phyloP scores from a whole-genome alignment of 1,140 invertebrate genomes.

The Pantala flavescens region DNA sequence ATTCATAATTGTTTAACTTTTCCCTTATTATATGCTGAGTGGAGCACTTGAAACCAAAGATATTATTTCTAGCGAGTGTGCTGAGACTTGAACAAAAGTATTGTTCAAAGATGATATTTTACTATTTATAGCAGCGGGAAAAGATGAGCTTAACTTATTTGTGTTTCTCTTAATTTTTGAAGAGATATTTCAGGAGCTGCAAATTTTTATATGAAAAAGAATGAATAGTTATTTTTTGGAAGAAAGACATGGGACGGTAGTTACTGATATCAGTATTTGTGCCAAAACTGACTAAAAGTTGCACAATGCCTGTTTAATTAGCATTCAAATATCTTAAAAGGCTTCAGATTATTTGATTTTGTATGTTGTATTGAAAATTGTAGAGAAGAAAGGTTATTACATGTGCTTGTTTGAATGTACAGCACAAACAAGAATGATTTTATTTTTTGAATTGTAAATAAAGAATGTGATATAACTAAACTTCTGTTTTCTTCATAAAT shows the following conservation, averaged over 20 bases:
- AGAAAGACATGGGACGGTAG: not conserved
- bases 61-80: not conserved
- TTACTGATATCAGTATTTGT: not conserved
- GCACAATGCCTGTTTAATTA: not conserved
- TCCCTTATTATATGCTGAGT: not conserved
- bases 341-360: not conserved
- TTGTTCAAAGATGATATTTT: not conserved
- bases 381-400: not conserved
- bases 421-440: too few species aligned
- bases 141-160: slow-evolving; percentile 2
- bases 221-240: not conserved
- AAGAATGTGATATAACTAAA: too few species aligned
- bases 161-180: not conserved
- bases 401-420: too few species aligned
- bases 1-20: not conserved
- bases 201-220: not conserved
- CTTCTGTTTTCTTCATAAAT: too few species aligned
- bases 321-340: not conserved
- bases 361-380: not conserved
- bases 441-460: too few species aligned
- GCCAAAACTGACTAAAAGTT: not conserved
- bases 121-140: not conserved
- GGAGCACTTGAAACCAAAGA: not conserved
- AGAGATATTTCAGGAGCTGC: not conserved
- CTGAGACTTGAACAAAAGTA: not conserved